These are phyloP conservation scores for Phoxinus dragarum DNA, from an alignment of 2,797 vertebrate genomes.

Conservation along the genomic window DNA sequence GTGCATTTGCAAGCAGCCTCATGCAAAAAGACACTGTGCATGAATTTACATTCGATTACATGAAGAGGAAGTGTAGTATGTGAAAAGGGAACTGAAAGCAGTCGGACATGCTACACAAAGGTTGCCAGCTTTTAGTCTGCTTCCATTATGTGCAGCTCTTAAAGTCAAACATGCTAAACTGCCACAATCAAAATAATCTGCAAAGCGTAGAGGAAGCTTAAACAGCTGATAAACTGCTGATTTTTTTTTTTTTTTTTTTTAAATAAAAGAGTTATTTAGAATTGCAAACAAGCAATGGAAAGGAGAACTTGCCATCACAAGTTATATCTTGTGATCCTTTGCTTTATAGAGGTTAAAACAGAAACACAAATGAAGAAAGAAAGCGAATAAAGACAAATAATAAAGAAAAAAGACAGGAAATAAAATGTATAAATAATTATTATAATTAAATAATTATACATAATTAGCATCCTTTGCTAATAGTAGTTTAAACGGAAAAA, in stretches of 20 bases:
- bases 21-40: background rate
- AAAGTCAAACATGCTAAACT: background rate
- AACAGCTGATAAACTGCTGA: background rate
- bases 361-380: background rate
- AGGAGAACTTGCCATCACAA: constrained; percentile 43
- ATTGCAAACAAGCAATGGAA: constrained; percentile 16
- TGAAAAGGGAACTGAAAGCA: constrained; percentile 18
- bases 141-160: background rate
- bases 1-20: constrained; percentile 1
- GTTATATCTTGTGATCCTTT: constrained; percentile 14
- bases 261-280: background rate
- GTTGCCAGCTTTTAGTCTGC: background rate
- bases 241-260: background rate
- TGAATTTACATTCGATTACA: constrained; percentile 1
- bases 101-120: background rate
- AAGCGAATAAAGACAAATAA: background rate
- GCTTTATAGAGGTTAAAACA: background rate
- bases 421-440: background rate
- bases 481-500: background rate
- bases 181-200: background rate
- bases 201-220: background rate
- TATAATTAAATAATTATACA: background rate
- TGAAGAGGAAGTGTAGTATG: background rate
- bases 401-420: background rate
- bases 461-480: background rate